These are phyloP conservation scores for Ceratina calcarata DNA, from an alignment of 1,140 invertebrate species.

Conservation along the genomic window DNA sequence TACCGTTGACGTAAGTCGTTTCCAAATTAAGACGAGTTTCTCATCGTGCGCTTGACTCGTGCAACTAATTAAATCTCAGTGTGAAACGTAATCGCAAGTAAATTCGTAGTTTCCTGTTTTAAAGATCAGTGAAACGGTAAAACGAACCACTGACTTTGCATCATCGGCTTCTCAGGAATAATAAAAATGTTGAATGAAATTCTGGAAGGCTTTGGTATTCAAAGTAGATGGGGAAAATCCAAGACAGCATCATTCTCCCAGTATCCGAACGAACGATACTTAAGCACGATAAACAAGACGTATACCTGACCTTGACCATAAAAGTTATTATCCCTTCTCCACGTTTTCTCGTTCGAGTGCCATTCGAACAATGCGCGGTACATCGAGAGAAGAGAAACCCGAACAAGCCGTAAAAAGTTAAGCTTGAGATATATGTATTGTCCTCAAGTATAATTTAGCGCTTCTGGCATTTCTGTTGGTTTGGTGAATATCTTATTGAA, in stretches of 20 bases:
- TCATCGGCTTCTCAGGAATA: not conserved
- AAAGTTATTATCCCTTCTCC: not conserved
- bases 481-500: not conserved
- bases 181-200: not conserved
- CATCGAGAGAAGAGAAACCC: not conserved
- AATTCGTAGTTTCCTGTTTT: not conserved
- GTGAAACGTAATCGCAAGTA: not conserved
- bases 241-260: not conserved
- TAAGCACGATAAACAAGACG: not conserved
- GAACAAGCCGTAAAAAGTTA: not conserved
- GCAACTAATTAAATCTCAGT: not conserved
- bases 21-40: not conserved
- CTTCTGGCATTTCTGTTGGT: not conserved
- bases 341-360: not conserved
- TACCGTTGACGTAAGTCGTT: not conserved
- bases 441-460: not conserved
- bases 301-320: conserved; percentile 7
- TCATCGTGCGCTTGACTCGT: not conserved
- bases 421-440: too few relatives aligned
- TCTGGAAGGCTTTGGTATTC: not conserved
- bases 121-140: too few relatives aligned
- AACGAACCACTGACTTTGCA: too few relatives aligned
- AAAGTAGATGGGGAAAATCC: conserved; percentile 34
- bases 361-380: too few relatives aligned
- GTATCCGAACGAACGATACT: not conserved